phyloP scores from a whole-genome alignment of 2,888 invertebrate genomes.

The Mimumesa dahlbomi region DNA sequence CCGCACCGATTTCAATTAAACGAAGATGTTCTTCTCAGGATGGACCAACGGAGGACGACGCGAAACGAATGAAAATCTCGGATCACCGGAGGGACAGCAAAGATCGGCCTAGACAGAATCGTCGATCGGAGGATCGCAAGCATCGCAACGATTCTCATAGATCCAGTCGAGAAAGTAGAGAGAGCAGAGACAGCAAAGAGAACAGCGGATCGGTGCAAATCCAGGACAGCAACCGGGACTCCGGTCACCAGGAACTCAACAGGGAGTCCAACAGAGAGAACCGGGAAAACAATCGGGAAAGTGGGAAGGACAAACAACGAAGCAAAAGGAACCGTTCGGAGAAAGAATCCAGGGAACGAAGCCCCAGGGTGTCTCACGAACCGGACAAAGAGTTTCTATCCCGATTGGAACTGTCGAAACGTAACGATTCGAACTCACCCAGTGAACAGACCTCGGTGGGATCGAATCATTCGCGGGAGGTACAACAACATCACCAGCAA shows the following conservation, averaged over 20 bases:
- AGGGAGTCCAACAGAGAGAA: conserved; percentile 67
- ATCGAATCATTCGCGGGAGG: conserved; percentile 69
- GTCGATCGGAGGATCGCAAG: conserved; percentile 78
- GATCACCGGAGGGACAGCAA: conserved; percentile 86
- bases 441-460: conserved; percentile 66
- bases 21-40: conserved; percentile 91
- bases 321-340: conserved; percentile 68
- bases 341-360: conserved; percentile 75
- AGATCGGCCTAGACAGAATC: conserved; percentile 81
- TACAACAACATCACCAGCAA: conserved; percentile 68
- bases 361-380: conserved; percentile 76
- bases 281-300: conserved; percentile 78
- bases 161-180: conserved; percentile 76
- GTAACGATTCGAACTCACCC: conserved; percentile 68
- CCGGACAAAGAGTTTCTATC: conserved; percentile 76
- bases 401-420: conserved; percentile 73
- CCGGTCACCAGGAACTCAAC: conserved; percentile 50
- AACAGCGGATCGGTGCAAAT: conserved; percentile 59
- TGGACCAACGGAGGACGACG: conserved; percentile 82
- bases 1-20: conserved; percentile 85
- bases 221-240: conserved; percentile 71
- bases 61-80: conserved; percentile 84
- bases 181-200: conserved; percentile 70
- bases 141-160: conserved; percentile 78
- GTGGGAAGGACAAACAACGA: conserved; percentile 74